Evolutionary conservation across 2,113 vertebrate species (phyloP).

Genomic region (Orthonyx spaldingii): DNA sequence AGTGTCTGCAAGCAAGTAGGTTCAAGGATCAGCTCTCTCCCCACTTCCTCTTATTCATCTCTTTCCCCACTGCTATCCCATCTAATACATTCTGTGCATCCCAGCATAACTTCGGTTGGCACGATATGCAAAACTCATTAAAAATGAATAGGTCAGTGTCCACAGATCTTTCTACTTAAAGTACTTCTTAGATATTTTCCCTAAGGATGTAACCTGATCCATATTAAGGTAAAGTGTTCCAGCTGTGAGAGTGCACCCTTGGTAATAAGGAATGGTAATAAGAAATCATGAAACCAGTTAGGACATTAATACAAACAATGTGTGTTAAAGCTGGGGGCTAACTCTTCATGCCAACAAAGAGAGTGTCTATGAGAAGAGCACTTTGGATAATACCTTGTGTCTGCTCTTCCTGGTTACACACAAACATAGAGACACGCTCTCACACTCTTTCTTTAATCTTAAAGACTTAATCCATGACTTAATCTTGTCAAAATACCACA

Average conservation of each 20-base stretch:
- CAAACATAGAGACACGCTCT: not conserved
- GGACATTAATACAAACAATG: not conserved
- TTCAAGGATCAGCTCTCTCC: not conserved
- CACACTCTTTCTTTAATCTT: too few relatives aligned
- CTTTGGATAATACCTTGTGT: not conserved
- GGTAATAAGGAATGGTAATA: not conserved
- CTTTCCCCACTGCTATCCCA: not conserved
- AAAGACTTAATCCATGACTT: too few relatives aligned
- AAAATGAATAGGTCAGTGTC: not conserved
- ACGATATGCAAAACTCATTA: not conserved
- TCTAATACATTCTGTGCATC: not conserved
- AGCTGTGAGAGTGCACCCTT: not conserved
- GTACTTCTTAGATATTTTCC: not conserved
- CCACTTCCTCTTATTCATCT: not conserved
- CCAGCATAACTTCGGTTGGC: not conserved
- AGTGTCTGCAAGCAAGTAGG: not conserved
- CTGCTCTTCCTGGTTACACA: not conserved
- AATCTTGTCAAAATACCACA: not conserved
- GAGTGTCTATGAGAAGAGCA: not conserved
- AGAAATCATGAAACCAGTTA: not conserved
- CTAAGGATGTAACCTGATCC: not conserved
- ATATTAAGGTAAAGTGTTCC: not conserved
- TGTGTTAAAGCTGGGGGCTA: not conserved
- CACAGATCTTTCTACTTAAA: not conserved
- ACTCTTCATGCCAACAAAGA: not conserved